phyloP scores from a whole-genome alignment of 2,797 vertebrate genomes.

The Agapornis canus region DNA sequence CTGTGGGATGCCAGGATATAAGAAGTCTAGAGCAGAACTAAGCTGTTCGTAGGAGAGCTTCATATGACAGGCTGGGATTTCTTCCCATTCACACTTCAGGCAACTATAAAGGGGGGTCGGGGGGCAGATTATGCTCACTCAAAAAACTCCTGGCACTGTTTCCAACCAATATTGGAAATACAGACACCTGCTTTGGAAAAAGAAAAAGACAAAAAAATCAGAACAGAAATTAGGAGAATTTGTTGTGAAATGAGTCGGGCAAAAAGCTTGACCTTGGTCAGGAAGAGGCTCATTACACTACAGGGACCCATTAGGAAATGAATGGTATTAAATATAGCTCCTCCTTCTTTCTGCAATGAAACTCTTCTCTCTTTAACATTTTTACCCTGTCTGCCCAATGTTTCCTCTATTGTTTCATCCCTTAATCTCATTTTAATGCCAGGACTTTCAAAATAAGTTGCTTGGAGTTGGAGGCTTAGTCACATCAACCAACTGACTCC shows the following conservation, averaged over 20 bases:
- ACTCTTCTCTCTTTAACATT: background rate
- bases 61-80: slow-evolving; percentile 50
- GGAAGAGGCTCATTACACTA: background rate
- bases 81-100: slow-evolving; percentile 52
- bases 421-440: background rate
- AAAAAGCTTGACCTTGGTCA: background rate
- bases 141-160: background rate
- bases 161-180: background rate
- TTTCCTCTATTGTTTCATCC: background rate
- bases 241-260: background rate
- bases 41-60: slow-evolving; percentile 16
- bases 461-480: background rate
- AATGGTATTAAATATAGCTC: background rate
- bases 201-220: background rate
- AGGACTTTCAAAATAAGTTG: background rate
- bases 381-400: background rate
- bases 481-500: background rate
- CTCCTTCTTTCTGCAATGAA: background rate
- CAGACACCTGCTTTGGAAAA: background rate
- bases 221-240: background rate
- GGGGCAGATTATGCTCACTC: background rate
- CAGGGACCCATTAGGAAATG: background rate
- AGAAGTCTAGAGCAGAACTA: slow-evolving; percentile 39
- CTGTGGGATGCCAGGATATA: background rate
- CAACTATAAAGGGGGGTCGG: background rate